These are phyloP conservation scores for Girardinichthys multiradiatus DNA, from an alignment of 2,113 vertebrate genomes.

Conservation along the genomic window DNA sequence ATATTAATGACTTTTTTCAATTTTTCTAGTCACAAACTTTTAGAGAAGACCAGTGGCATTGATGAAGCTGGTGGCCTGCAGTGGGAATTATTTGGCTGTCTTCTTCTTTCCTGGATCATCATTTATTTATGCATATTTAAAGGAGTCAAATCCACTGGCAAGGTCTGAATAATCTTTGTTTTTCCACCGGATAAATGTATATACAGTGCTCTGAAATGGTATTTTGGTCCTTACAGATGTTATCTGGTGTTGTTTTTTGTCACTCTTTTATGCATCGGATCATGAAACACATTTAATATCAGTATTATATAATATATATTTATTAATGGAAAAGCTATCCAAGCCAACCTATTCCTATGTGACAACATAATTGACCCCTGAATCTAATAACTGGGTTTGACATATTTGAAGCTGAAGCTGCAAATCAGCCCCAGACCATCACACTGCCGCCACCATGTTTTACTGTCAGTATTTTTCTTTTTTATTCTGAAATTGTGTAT, in stretches of 20 bases:
- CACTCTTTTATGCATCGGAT: background rate
- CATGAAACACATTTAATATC: background rate
- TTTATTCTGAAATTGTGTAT: no score
- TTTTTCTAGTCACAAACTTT: constrained; percentile 67
- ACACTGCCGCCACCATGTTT: no score
- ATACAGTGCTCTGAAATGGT: background rate
- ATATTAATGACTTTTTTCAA: background rate
- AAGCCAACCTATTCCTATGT: no score
- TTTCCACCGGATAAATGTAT: background rate
- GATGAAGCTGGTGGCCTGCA: constrained; percentile 70
- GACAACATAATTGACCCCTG: no score
- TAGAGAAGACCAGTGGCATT: constrained; percentile 75
- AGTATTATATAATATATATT: no score
- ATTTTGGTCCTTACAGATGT: background rate
- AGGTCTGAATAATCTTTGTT: constrained; percentile 64
- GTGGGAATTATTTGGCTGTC: constrained; percentile 80
- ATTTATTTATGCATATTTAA: constrained; percentile 84
- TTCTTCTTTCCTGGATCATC: constrained; percentile 72
- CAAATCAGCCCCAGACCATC: no score
- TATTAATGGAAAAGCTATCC: no score
- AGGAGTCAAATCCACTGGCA: constrained; percentile 81
- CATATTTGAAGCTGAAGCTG: no score
- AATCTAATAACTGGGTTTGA: no score
- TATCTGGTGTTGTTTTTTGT: background rate
- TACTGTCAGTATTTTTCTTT: no score